Conservation (phyloP, 2,113 vertebrate genomes). For the Alosa alosa region DNA sequence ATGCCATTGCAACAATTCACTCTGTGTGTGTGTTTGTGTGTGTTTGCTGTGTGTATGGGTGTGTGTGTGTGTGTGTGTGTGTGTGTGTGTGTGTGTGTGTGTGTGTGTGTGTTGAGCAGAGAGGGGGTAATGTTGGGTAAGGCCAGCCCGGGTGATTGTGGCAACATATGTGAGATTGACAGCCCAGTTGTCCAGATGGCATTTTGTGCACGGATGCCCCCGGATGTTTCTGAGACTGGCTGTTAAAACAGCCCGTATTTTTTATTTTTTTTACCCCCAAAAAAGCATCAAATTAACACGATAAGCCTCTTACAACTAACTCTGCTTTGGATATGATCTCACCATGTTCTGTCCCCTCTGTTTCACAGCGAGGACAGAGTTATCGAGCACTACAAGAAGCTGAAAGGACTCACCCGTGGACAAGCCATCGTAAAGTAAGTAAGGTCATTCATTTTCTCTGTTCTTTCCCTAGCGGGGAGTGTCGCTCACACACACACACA, state of each 20-base stretch:
- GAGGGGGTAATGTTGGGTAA: constrained; percentile 42
- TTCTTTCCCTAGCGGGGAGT: neutral
- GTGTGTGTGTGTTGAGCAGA: constrained; percentile 45
- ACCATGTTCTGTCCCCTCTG: constrained; percentile 31
- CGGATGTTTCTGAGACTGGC: constrained; percentile 34
- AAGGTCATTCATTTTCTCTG: constrained; percentile 20
- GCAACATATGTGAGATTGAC: constrained; percentile 44
- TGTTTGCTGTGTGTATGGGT: neutral
- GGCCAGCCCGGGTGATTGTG: constrained; percentile 16
- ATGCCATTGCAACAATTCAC: constrained; percentile 9
- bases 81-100: constrained; percentile 28
- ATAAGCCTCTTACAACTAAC: constrained; percentile 8
- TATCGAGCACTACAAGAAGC: constrained; percentile 87
- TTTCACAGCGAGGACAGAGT: constrained; percentile 89
- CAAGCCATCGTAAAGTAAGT: constrained; percentile 96
- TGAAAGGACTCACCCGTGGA: constrained; percentile 90
- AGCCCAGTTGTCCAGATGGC: constrained; percentile 59
- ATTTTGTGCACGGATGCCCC: constrained; percentile 58
- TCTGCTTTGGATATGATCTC: constrained; percentile 4
- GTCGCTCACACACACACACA: too few relatives aligned
- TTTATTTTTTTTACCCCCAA: neutral
- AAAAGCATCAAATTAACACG: neutral
- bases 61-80: constrained; percentile 36
- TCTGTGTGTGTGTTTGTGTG: constrained; percentile 4
- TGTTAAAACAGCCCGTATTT: constrained; percentile 34